Conservation (phyloP, 2,888 invertebrate species). For the Erebia aethiops region DNA sequence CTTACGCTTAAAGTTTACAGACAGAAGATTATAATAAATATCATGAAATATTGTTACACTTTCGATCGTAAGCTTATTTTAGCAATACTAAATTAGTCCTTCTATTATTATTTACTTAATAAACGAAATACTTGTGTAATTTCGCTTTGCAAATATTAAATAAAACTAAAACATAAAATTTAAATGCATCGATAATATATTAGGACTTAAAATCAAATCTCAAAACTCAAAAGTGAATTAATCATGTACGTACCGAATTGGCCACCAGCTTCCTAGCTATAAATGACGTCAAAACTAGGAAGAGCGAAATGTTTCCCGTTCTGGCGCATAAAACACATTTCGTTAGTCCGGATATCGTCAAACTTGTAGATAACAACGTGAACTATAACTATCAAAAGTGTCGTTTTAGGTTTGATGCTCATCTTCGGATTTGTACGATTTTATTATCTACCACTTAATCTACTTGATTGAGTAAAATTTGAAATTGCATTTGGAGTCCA, state of each 20-base stretch:
- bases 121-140: too few relatives aligned
- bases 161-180: too few relatives aligned
- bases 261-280: neutral
- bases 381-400: slow-evolving; percentile 68
- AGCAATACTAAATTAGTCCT: too few relatives aligned
- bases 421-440: slow-evolving; percentile 4
- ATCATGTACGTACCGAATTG: neutral
- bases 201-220: too few relatives aligned
- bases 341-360: slow-evolving; percentile 69
- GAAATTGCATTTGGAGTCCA: neutral
- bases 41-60: too few relatives aligned
- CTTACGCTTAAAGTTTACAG: too few relatives aligned
- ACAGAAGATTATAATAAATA: too few relatives aligned
- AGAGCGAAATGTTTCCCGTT: slow-evolving; percentile 47
- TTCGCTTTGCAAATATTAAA: too few relatives aligned
- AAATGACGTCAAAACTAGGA: slow-evolving; percentile 31
- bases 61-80: too few relatives aligned
- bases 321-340: slow-evolving; percentile 69
- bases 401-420: slow-evolving; percentile 45
- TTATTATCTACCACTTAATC: neutral
- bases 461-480: neutral
- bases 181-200: too few relatives aligned
- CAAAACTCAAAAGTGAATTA: too few relatives aligned
- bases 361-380: slow-evolving; percentile 71
- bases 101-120: too few relatives aligned